A percentile compares a stretch with the other conserved stretches of the same genome.
Conservation (phyloP, 2,888 invertebrate genomes). For the Pherbina coryleti region DNA sequence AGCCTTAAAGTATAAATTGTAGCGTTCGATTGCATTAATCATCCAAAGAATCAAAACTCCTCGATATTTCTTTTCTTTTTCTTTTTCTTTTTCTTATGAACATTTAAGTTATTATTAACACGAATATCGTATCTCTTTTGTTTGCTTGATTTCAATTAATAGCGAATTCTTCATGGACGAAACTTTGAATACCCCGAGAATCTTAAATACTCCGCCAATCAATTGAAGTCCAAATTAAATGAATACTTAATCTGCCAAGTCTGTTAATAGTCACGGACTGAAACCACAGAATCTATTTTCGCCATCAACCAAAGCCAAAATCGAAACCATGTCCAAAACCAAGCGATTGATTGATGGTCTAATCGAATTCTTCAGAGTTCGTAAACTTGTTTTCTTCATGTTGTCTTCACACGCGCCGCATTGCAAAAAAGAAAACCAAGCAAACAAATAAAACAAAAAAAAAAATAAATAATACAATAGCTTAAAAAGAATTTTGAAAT, state of each 20-base stretch:
- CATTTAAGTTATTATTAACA: no score
- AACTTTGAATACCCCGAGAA: neutral
- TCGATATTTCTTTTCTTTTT: no score
- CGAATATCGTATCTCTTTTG: no score
- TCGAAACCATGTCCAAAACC: slow-evolving; percentile 23
- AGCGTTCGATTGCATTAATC: no score
- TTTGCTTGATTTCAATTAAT: no score
- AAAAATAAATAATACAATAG: neutral
- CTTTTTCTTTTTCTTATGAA: no score
- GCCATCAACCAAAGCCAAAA: slow-evolving; percentile 2
- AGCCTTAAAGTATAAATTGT: no score
- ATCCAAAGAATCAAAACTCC: no score
- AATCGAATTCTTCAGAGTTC: slow-evolving; percentile 28
- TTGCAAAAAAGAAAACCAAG: neutral
- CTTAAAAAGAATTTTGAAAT: neutral
- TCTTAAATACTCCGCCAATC: neutral
- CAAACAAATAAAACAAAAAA: neutral
- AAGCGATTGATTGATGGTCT: slow-evolving; percentile 20
- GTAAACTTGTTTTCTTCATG: slow-evolving; percentile 23
- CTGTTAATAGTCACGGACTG: neutral
- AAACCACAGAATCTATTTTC: slow-evolving; percentile 10
- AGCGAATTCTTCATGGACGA: no score
- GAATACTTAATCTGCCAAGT: neutral
- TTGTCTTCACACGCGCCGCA: neutral
- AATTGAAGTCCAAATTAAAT: slow-evolving; percentile 9